Evolutionary conservation across 2,113 vertebrate species (phyloP).

Genomic region (Harpagus bidentatus): DNA sequence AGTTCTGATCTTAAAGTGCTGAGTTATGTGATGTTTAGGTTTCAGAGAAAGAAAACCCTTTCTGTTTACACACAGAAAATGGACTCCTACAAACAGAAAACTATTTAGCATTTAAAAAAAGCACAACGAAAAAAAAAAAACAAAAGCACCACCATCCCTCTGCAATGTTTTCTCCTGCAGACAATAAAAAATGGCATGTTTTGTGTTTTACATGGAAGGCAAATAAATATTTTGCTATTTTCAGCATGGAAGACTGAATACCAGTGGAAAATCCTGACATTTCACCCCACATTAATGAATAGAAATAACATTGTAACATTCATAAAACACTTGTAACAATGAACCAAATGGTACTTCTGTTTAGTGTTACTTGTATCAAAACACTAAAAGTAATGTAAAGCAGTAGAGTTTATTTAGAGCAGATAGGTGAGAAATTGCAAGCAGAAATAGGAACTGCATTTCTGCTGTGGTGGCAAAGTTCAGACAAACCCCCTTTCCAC

Average conservation of each 20-base stretch:
- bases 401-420: background rate
- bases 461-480: background rate
- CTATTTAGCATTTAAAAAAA: background rate
- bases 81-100: background rate
- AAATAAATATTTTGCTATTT: background rate
- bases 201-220: background rate
- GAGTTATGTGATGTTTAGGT: background rate
- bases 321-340: background rate
- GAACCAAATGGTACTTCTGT: background rate
- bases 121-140: background rate
- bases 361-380: background rate
- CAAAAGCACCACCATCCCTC: accelerated
- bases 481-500: background rate
- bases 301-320: background rate
- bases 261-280: background rate
- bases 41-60: background rate
- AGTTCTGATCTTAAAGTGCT: background rate
- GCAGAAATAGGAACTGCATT: background rate
- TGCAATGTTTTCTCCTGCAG: background rate
- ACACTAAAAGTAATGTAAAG: background rate
- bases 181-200: background rate
- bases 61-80: background rate
- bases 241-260: background rate
- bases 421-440: background rate
- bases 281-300: background rate